Conservation (phyloP, 2,797 vertebrate genomes). For the Rhincodon typus region DNA sequence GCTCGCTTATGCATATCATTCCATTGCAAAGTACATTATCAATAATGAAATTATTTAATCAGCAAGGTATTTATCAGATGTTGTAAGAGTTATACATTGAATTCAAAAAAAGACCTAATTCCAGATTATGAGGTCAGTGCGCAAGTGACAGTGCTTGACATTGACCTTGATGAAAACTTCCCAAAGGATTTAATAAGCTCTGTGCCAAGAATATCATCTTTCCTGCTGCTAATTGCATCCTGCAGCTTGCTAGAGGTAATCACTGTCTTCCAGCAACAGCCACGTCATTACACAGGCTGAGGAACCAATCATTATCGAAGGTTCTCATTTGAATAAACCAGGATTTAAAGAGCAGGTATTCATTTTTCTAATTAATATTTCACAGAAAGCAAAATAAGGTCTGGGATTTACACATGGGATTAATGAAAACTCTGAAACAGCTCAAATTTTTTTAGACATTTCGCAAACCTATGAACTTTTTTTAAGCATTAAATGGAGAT, state of each 20-base stretch:
- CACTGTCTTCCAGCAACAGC: background rate
- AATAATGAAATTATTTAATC: background rate
- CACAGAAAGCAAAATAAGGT: background rate
- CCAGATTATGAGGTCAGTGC: background rate
- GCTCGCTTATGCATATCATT: background rate
- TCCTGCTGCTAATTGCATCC: background rate
- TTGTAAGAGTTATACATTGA: background rate
- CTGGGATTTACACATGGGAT: background rate
- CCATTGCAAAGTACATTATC: background rate
- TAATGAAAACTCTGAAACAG: background rate
- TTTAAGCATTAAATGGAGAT: background rate
- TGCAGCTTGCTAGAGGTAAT: background rate
- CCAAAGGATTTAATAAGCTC: background rate
- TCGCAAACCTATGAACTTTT: background rate
- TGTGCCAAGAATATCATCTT: background rate
- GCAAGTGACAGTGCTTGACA: background rate
- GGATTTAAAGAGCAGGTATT: background rate
- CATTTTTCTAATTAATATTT: background rate
- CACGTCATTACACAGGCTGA: background rate
- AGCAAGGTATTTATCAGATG: background rate
- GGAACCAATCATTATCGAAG: background rate
- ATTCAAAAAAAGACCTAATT: background rate
- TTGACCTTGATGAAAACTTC: background rate
- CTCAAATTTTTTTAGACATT: background rate
- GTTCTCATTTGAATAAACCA: background rate